These are phyloP conservation scores for Siniperca chuatsi DNA, from an alignment of 2,113 vertebrate genomes.

Conservation along the genomic window DNA sequence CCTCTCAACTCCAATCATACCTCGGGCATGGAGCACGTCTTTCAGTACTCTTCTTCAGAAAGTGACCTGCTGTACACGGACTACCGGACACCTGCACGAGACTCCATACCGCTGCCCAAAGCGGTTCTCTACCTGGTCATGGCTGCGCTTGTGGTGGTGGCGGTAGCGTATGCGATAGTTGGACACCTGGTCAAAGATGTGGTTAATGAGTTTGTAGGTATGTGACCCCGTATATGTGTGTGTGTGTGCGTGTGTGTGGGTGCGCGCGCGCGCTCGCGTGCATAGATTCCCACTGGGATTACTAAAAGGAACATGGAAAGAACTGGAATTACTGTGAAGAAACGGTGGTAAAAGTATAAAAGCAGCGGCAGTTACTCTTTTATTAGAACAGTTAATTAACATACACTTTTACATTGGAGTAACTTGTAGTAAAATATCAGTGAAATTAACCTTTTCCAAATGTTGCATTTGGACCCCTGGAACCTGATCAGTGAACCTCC, in stretches of 20 bases:
- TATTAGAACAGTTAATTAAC: neutral
- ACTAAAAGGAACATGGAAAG: neutral
- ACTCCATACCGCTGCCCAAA: constrained; percentile 89
- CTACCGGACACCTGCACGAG: constrained; percentile 85
- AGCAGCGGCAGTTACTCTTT: too few species aligned
- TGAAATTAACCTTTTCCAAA: neutral
- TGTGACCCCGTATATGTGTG: constrained; percentile 65
- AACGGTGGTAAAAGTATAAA: neutral
- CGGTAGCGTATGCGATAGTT: constrained; percentile 90
- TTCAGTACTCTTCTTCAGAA: constrained; percentile 89
- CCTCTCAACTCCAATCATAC: constrained; percentile 88
- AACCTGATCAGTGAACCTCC: too few species aligned
- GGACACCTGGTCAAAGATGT: constrained; percentile 93
- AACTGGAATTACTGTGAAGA: neutral
- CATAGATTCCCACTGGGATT: neutral
- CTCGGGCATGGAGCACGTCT: constrained; percentile 87
- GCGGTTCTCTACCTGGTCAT: constrained; percentile 93
- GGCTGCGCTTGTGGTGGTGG: constrained; percentile 92
- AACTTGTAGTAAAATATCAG: neutral
- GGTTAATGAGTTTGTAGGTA: constrained; percentile 90
- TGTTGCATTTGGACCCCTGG: neutral
- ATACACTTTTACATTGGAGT: neutral
- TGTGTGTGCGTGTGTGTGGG: constrained; percentile 28
- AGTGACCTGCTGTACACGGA: constrained; percentile 88
- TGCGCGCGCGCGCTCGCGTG: constrained; percentile 12